A percentile compares a stretch with the other conserved stretches of the same genome.
These are phyloP conservation scores for Potorous gilbertii DNA, from an alignment of 2,797 vertebrate species.

Conservation along the genomic window DNA sequence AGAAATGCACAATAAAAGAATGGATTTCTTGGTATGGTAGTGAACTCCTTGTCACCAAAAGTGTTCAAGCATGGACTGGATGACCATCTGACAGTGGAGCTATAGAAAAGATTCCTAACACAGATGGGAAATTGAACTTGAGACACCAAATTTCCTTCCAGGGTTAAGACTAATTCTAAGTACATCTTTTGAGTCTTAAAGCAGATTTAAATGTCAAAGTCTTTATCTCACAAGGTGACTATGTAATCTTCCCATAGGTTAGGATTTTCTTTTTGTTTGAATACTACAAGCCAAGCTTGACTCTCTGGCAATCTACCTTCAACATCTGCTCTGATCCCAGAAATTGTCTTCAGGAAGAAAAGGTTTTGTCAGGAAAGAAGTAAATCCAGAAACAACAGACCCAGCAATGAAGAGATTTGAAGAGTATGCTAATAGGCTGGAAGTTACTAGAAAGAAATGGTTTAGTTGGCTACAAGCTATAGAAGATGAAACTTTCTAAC, in stretches of 20 bases:
- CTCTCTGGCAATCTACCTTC: not conserved
- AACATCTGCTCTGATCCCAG: not conserved
- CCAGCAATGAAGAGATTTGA: not conserved
- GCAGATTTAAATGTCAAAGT: slow-evolving; percentile 26
- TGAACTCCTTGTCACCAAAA: not conserved
- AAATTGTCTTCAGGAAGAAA: not conserved
- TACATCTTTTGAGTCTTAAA: not conserved
- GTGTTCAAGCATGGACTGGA: not conserved
- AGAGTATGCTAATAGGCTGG: not conserved
- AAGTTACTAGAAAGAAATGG: not conserved
- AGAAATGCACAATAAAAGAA: not conserved
- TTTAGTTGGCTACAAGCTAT: not conserved
- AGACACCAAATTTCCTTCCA: not conserved
- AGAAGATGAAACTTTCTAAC: not conserved
- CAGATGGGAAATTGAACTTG: not conserved
- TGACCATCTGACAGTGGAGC: not conserved
- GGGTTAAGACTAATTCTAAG: not conserved
- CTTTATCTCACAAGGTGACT: not conserved
- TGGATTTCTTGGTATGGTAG: not conserved
- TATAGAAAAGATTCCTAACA: not conserved
- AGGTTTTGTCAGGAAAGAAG: not conserved
- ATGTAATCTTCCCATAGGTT: not conserved
- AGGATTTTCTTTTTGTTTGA: not conserved
- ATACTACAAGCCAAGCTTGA: slow-evolving; percentile 8
- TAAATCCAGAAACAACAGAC: not conserved